Base-by-base conservation (phyloP, 2,888 invertebrate genomes). In the Amiota minor region DNA sequence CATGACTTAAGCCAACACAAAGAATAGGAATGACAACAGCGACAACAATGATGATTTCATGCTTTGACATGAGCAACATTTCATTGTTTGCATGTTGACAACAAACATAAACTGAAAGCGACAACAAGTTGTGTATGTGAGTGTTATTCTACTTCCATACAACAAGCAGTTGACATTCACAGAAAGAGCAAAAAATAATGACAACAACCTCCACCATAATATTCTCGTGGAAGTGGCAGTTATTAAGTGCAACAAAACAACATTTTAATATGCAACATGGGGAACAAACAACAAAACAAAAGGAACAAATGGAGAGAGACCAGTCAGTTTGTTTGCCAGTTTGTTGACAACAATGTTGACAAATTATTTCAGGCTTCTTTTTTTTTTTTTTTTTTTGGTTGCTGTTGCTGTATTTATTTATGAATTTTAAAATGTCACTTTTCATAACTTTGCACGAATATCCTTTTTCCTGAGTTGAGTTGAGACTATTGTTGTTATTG, bases 1-100 rank as follows among this genome's bases (percentile, higher is more conserved):
- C 9, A 45, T 64, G 64, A 64, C 64, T 46, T 64, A 45, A 64
- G 64, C n/a, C 45, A 64, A 64, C 64, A 59, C 8, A 12, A 64
- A n/a, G 35, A 35, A 35, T 8, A 23, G 3, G 23, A 23, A 23
- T 3, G 23, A 23, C 23, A 23, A 23, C 23, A 23, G 23, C 23
- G 3, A 23, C 35, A 35, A 35, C 35, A 35, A 35, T 8, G 6
- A 35, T 35, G 35, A 35, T 3, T 35, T 35, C 35, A 35, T 35
- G 35, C 6, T 6, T 6, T 35, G 35, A 35, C 35, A 35, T 35
- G 35, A 35, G 35, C 6, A 35, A 35, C 35, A 35, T 35, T 35
- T 35, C 35, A 35, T 35, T 35, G 35, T 35, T 35, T 35, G 35
- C 35, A 35, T 23, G 61, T 14, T 35, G 61, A 61, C 61, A 61